Base-by-base conservation (phyloP, 2,797 vertebrate species). In the Syncerus caffer region DNA sequence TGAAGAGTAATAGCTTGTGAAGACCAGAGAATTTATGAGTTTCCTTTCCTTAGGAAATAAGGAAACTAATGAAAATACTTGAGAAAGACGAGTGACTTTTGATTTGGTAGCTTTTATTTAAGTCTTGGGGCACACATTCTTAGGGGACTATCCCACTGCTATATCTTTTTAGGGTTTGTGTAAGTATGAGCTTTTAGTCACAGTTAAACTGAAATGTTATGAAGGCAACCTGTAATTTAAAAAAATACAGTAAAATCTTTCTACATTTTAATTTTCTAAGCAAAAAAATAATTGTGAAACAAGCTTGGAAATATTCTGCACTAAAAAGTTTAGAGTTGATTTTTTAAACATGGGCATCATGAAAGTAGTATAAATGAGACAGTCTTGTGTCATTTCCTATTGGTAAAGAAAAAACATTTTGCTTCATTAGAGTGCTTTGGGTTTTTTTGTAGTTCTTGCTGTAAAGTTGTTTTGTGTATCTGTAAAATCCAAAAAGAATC, bases 171-270 rank as follows among this genome's bases (percentile, higher is more conserved):
- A 91, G 34, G 60, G 55, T 45, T 88, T 87, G 3, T 82, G 8
- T 74, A 84, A 93, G 25, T 71, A 38, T 58, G 60, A 94, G 31
- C 25, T 67, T 58, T 90, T 86, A 76, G 8, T 90, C 14, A 21
- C 62, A 64, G 74, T 93, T 80, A 95, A 87, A 45, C 84, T 92
- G 84, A 95, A 93, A 57, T 89, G 31, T 92, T 87, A 60, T 0
- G 51, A 90, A 91, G 76, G 10, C 12, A 55, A 27, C 21, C 10
- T 82, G 2, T 71, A 92, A 89, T 38, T 71, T 7, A 47, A 76
- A 50, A 34, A 62, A 51, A 90, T 55, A 34, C 2, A 76, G 1
- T 85, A 58, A 34, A 25, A 27, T 58, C 38, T 38, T 74, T 67
- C 3, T 64, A 17, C 1, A 25, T 62, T 78, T 90, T 87, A 80